Evolutionary conservation across 2,113 vertebrate species (phyloP), one percentile per base, ranked within the genome.

Genomic region (Menidia beryllina): DNA sequence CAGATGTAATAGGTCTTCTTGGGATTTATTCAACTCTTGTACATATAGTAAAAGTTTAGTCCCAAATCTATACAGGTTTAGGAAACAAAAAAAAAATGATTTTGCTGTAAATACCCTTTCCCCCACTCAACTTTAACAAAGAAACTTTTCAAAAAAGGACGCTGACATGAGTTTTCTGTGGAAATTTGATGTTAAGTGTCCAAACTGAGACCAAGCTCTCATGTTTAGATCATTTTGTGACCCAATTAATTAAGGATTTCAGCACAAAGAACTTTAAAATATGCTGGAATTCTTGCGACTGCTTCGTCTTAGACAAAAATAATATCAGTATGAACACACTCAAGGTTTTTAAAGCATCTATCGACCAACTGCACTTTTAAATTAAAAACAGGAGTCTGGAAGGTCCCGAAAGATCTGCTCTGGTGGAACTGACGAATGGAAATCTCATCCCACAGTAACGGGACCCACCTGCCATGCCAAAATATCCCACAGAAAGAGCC

Each of bases 351-450:
- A 47, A 72, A 70, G 57, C 45, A 7, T 63, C 50, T 55, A 76
- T 68, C 72, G 59, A 56, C 30, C 52, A 57, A 79, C 75, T 19
- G n/a, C 38, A 45, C 26, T 74, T 17, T 21, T 20, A 7, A 71
- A 76, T 62, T 57, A 74, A 61, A 82, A 73, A 52, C 67, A 77
- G 74, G 41, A 81, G 55, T 71, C 60, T 78, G 75, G 59, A 79
- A 75, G 45, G 30, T 75, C 82, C 79, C 71, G 68, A 49, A 55
- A 69, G 57, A 73, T 69, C 68, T 77, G 45, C 71, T 81, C 59
- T 81, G 77, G 77, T 72, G 30, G 69, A 79, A 78, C 26, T 75
- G 68, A 83, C 63, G 34, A 86, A 80, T 82, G 84, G 84, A 87
- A 87, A 87, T 69, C 43, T 82, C 77, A 77, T 85, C 75, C 80